Conservation (phyloP, 1,140 invertebrate genomes). For the Chironomus tepperi region DNA sequence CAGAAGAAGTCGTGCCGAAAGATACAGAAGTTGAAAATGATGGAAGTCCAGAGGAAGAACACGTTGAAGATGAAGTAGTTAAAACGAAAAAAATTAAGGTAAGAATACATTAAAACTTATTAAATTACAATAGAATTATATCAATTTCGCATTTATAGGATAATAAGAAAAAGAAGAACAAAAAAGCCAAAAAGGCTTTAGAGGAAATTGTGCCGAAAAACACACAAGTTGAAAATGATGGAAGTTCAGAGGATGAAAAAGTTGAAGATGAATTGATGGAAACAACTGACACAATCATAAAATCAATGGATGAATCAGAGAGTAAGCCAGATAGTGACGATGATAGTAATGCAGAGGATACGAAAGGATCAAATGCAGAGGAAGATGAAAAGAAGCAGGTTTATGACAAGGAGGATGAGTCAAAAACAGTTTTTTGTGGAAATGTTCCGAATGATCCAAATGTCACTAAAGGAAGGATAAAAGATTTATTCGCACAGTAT, state of each 20-base stretch:
- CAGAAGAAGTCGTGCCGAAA: too few relatives aligned
- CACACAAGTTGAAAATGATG: neutral
- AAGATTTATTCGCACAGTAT: constrained; percentile 32
- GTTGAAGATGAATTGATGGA: neutral
- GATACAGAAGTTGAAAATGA: too few relatives aligned
- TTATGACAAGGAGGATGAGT: constrained; percentile 10
- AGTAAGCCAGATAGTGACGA: neutral
- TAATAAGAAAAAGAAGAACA: neutral
- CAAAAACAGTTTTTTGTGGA: constrained; percentile 35
- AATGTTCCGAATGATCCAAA: constrained; percentile 34
- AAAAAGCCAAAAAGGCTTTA: neutral
- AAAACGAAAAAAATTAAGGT: neutral
- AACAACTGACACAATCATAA: neutral
- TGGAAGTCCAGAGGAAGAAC: too few relatives aligned
- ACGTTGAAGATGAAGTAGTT: too few relatives aligned
- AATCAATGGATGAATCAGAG: neutral
- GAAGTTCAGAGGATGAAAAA: neutral
- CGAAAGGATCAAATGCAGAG: neutral
- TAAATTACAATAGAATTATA: neutral
- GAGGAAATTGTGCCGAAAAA: neutral
- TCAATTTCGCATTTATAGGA: neutral
- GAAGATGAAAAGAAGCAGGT: neutral
- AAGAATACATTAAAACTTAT: neutral
- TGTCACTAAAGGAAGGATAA: constrained; percentile 35
- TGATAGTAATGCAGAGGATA: neutral